phyloP scores from a whole-genome alignment of 2,113 vertebrate species.

The Pelvicachromis taeniatus region DNA sequence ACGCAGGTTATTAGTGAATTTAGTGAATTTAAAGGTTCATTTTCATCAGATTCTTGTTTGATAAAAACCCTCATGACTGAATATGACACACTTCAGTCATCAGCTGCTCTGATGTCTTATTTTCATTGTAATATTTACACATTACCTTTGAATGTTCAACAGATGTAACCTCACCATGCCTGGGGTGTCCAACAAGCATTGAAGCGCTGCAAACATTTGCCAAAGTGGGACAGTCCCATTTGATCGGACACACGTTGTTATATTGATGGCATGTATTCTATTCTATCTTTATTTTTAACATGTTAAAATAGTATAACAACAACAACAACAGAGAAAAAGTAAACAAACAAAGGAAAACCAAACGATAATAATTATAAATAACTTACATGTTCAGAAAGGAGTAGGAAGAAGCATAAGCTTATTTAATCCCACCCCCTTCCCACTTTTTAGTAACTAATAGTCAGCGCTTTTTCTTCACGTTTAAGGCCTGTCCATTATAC shows the following conservation, averaged over 20 bases:
- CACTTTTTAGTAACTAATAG: neutral
- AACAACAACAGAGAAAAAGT: neutral
- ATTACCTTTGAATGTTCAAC: neutral
- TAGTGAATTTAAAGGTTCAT: neutral
- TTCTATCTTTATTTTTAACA: fast-evolving
- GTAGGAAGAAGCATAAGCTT: neutral
- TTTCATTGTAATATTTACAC: neutral
- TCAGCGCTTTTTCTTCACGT: no score
- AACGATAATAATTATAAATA: neutral
- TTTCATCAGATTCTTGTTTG: neutral
- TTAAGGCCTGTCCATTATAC: no score
- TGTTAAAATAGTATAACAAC: neutral
- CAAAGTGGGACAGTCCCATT: neutral
- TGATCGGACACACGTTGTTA: neutral
- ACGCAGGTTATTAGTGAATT: neutral
- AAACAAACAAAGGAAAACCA: neutral
- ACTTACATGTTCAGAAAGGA: neutral
- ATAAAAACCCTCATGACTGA: neutral
- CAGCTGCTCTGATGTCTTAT: neutral
- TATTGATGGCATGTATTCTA: neutral
- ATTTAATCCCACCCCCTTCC: neutral
- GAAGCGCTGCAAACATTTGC: neutral
- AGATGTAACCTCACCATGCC: neutral
- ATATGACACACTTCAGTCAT: neutral
- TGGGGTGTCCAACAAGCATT: neutral